Evolutionary conservation across 2,797 vertebrate species (phyloP), one percentile per base, ranked within the genome.

Genomic region (Aplochiton taeniatus): DNA sequence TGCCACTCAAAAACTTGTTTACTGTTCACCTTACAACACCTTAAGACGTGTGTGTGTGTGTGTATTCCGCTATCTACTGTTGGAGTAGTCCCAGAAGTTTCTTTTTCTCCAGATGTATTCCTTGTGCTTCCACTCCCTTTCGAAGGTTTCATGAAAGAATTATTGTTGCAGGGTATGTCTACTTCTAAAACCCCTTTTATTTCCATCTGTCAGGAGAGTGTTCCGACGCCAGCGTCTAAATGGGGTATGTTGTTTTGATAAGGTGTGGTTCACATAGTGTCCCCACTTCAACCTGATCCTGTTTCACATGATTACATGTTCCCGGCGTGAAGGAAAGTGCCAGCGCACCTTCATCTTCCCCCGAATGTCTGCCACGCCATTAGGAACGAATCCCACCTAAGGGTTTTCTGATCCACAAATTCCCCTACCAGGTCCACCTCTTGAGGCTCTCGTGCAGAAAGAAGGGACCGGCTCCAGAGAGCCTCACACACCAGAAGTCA

Each of bases 291-390:
- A 83, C 63, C 76, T 57, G 80, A 86, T 87, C 83, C 80, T 61
- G 72, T 88, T 88, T 88, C 81, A 88, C 74, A 84, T 77, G 76
- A 85, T 84, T 80, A 72, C 68, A 82, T 66, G 74, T 83, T 86
- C 84, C 73, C 81, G 80, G 68, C 73, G 56, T 53, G 76, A 81
- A 83, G 74, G 72, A 81, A 66, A 79, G 71, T 60, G 19, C 47
- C 13, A 63, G 69, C 45, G 67, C 63, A 69, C 78, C 69, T 76
- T 72, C 69, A 63, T 79, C 41, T 65, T 75, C 47, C 61, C 11
- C 63, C 68, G 54, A 85, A 80, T 42, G 64, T 60, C 78, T 69
- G 68, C 78, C 76, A 75, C 48, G 41, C 70, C 63, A 78, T 69
- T 64, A 70, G 51, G 62, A 87, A 77, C 16, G 9, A 63, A 65